Percentiles rank a stretch among this genome's conserved stretches.
phyloP scores from a whole-genome alignment of 2,888 invertebrate genomes.

The Drosophila colorata region DNA sequence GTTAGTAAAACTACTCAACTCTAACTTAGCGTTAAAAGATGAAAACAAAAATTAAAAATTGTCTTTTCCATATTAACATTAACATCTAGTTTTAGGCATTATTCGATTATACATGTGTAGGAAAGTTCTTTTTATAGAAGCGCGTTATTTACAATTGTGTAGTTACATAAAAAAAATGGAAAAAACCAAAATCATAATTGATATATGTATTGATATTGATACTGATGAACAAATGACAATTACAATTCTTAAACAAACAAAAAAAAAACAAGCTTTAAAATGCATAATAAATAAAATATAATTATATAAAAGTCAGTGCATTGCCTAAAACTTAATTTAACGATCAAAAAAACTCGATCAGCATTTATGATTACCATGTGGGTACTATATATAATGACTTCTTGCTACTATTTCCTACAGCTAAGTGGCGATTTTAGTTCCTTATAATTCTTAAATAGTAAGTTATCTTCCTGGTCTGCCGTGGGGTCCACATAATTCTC shows the following conservation, averaged over 20 bases:
- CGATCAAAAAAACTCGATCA: background rate
- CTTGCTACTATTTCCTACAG: background rate
- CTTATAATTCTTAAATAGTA: background rate
- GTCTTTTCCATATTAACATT: slow-evolving; percentile 68
- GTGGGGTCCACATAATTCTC: slow-evolving; percentile 87
- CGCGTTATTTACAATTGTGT: slow-evolving; percentile 64
- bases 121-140: slow-evolving; percentile 61
- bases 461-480: background rate
- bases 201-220: slow-evolving; percentile 50
- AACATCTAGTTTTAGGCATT: slow-evolving; percentile 69
- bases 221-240: slow-evolving; percentile 62
- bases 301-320: slow-evolving; percentile 4
- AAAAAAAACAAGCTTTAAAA: slow-evolving; percentile 70
- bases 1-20: slow-evolving; percentile 60
- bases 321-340: background rate
- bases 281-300: slow-evolving; percentile 68
- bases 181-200: slow-evolving; percentile 49
- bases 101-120: slow-evolving; percentile 79
- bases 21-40: slow-evolving; percentile 57
- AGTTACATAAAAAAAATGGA: slow-evolving; percentile 45
- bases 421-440: background rate
- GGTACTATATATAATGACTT: background rate
- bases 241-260: slow-evolving; percentile 51
- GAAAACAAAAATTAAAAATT: slow-evolving; percentile 37
- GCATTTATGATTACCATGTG: background rate